These are phyloP conservation scores for Oncorhynchus nerka DNA, from an alignment of 2,113 vertebrate genomes.

Conservation along the genomic window DNA sequence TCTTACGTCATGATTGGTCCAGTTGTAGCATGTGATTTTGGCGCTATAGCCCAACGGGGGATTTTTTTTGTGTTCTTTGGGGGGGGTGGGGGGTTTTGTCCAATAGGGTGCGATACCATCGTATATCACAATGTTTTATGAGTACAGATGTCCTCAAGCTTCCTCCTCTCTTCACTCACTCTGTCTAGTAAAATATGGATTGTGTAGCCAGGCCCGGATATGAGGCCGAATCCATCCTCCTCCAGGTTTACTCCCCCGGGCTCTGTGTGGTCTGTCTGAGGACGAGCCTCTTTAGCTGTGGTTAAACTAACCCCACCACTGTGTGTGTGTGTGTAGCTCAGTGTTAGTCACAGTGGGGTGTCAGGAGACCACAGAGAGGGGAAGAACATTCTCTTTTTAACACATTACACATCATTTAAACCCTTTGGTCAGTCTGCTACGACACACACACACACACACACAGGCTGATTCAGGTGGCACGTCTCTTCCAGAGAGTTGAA, in stretches of 20 bases:
- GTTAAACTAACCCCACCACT: neutral
- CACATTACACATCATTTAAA: neutral
- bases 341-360: neutral
- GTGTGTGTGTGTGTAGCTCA: neutral
- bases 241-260: neutral
- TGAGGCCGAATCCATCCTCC: neutral
- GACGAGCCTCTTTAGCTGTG: neutral
- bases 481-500: neutral
- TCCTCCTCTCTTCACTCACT: neutral
- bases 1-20: too few relatives aligned
- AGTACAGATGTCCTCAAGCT: too few relatives aligned
- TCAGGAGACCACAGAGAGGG: neutral
- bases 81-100: too few relatives aligned
- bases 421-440: neutral
- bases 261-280: neutral
- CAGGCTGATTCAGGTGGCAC: neutral
- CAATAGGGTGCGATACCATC: too few relatives aligned
- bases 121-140: too few relatives aligned
- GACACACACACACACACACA: too few relatives aligned
- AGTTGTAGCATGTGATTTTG: too few relatives aligned
- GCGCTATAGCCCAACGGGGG: too few relatives aligned
- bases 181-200: slow-evolving; percentile 8
- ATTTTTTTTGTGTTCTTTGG: too few relatives aligned
- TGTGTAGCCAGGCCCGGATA: slow-evolving; percentile 11
- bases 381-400: neutral